These are phyloP conservation scores for Cryptocheilus praepositus DNA, from an alignment of 2,888 invertebrate genomes.

Conservation along the genomic window DNA sequence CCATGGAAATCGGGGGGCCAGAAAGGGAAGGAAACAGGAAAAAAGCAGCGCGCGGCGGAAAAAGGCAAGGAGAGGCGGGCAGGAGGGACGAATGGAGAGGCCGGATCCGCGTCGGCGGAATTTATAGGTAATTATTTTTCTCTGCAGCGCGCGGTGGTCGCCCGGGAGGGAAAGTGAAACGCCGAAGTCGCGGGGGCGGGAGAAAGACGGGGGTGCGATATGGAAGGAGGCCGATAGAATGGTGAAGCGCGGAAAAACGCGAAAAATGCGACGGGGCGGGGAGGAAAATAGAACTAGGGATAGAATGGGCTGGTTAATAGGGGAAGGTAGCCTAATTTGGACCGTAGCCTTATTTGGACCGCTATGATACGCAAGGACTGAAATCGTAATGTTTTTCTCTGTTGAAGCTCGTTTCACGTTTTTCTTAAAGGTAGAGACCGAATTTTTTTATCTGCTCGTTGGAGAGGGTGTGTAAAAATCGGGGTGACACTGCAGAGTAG, in stretches of 20 bases:
- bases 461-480: no score
- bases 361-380: no score
- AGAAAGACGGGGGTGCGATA: no score
- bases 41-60: neutral
- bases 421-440: no score
- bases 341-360: no score
- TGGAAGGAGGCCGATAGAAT: no score
- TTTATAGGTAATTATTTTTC: slow-evolving; percentile 72
- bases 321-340: neutral
- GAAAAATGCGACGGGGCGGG: neutral
- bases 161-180: slow-evolving; percentile 6
- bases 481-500: no score
- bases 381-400: no score
- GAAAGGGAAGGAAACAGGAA: neutral
- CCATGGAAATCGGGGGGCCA: slow-evolving; percentile 11
- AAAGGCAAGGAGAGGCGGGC: neutral
- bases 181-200: no score
- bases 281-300: slow-evolving; percentile 3
- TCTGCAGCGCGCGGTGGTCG: slow-evolving; percentile 29
- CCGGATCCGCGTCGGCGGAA: slow-evolving; percentile 36
- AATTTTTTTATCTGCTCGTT: no score
- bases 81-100: slow-evolving; percentile 2
- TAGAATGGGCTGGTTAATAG: neutral
- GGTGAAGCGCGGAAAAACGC: no score
- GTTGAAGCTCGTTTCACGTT: no score